Conservation (phyloP, 2,113 vertebrate genomes). For the Pollachius pollachius region DNA sequence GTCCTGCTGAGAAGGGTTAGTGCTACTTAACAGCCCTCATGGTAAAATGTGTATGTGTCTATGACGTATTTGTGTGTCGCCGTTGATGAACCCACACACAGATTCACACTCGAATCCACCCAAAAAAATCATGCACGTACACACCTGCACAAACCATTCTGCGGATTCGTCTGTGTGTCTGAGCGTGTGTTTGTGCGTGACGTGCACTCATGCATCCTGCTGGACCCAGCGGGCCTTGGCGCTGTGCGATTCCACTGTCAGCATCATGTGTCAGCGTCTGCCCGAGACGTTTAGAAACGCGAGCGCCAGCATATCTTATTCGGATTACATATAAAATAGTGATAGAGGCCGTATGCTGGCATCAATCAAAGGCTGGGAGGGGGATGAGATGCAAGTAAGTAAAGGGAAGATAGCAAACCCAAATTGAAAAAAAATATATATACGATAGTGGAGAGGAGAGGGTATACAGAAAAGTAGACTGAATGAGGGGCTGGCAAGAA, state of each 20-base stretch:
- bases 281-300: conserved; percentile 63
- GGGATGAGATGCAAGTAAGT: conserved; percentile 13
- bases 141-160: neutral
- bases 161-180: neutral
- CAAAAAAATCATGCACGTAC: neutral
- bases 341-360: conserved; percentile 60
- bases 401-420: conserved; percentile 6
- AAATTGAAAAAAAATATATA: no score
- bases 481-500: neutral
- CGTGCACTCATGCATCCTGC: neutral
- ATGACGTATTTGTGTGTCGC: neutral
- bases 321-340: conserved; percentile 72
- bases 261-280: conserved; percentile 59
- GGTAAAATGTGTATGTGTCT: no score
- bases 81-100: neutral
- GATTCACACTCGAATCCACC: neutral
- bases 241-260: conserved; percentile 58
- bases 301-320: conserved; percentile 71
- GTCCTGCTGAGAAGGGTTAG: no score
- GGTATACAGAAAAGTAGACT: no score
- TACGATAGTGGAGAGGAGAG: no score
- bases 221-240: conserved; percentile 13
- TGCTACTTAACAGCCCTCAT: no score
- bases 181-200: neutral
- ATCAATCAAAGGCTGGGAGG: conserved; percentile 51